Conservation (phyloP, 1,140 invertebrate species). For the Hypothenemus hampei region DNA sequence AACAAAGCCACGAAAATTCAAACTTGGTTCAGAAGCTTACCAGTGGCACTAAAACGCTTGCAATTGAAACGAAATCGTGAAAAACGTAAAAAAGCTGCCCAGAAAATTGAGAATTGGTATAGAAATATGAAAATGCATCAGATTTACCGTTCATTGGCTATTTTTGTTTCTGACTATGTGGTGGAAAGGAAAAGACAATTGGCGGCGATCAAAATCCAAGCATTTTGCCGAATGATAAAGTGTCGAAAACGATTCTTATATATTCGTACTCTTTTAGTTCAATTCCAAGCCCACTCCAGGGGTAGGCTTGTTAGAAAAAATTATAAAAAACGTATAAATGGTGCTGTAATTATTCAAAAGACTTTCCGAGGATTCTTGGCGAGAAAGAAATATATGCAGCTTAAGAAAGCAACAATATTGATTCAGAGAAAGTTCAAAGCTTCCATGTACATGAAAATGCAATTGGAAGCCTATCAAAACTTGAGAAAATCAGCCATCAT, state of each 20-base stretch:
- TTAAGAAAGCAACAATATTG: conserved; percentile 25
- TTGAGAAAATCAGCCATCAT: conserved; percentile 32
- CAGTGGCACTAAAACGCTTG: conserved; percentile 45
- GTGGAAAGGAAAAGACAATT: conserved; percentile 20
- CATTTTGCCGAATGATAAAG: conserved; percentile 46
- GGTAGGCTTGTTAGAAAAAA: conserved; percentile 41
- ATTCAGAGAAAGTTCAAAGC: conserved; percentile 41
- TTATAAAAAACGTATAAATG: conserved; percentile 26
- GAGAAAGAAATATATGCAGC: not conserved
- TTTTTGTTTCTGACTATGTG: conserved; percentile 1
- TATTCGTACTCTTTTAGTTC: conserved; percentile 20
- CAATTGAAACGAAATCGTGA: conserved; percentile 45
- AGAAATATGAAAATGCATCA: conserved; percentile 32
- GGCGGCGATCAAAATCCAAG: conserved; percentile 35
- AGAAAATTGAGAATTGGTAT: conserved; percentile 53
- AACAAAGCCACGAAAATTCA: conserved; percentile 61
- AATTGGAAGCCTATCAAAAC: conserved; percentile 31
- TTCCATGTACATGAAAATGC: conserved; percentile 31
- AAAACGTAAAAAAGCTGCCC: conserved; percentile 47
- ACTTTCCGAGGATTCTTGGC: conserved; percentile 20
- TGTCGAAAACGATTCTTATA: conserved; percentile 28
- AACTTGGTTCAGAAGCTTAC: conserved; percentile 60
- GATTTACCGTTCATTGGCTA: not conserved
- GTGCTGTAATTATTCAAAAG: conserved; percentile 33
- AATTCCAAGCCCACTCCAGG: conserved; percentile 33